phyloP scores from a whole-genome alignment of 1,140 invertebrate genomes.

The Megathymus violae region DNA sequence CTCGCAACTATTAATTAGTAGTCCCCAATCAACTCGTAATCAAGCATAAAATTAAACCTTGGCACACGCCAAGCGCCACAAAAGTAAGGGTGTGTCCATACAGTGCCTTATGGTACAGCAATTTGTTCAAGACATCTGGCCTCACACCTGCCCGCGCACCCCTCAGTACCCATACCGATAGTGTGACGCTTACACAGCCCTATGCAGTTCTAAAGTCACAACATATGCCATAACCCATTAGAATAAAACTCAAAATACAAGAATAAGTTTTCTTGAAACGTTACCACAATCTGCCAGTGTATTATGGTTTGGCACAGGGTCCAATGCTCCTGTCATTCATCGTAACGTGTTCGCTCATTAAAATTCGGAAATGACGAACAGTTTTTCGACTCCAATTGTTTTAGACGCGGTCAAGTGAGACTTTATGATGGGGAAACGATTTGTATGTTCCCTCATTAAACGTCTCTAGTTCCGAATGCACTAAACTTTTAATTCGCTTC shows the following conservation, averaged over 20 bases:
- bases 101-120: slow-evolving; percentile 79
- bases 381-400: slow-evolving; percentile 74
- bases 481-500: slow-evolving; percentile 62
- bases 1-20: slow-evolving; percentile 79
- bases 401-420: slow-evolving; percentile 70
- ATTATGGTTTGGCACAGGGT: slow-evolving; percentile 76
- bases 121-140: slow-evolving; percentile 83
- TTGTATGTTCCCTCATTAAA: slow-evolving; percentile 65
- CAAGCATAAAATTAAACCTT: slow-evolving; percentile 83
- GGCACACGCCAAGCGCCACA: slow-evolving; percentile 78
- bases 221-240: slow-evolving; percentile 19
- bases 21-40: slow-evolving; percentile 72
- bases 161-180: slow-evolving; percentile 66
- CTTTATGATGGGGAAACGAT: slow-evolving; percentile 61
- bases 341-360: slow-evolving; percentile 72
- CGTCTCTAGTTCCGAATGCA: slow-evolving; percentile 53
- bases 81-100: slow-evolving; percentile 78
- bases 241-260: slow-evolving; percentile 54
- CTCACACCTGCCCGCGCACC: slow-evolving; percentile 77
- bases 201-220: slow-evolving; percentile 31
- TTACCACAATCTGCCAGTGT: slow-evolving; percentile 51
- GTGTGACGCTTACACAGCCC: slow-evolving; percentile 45
- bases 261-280: slow-evolving; percentile 20
- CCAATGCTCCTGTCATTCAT: slow-evolving; percentile 78
- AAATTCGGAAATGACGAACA: slow-evolving; percentile 81